A percentile compares a stretch with the other conserved stretches of the same genome.
Conservation (phyloP, 1,140 invertebrate species). For the Bombus ignitus region DNA sequence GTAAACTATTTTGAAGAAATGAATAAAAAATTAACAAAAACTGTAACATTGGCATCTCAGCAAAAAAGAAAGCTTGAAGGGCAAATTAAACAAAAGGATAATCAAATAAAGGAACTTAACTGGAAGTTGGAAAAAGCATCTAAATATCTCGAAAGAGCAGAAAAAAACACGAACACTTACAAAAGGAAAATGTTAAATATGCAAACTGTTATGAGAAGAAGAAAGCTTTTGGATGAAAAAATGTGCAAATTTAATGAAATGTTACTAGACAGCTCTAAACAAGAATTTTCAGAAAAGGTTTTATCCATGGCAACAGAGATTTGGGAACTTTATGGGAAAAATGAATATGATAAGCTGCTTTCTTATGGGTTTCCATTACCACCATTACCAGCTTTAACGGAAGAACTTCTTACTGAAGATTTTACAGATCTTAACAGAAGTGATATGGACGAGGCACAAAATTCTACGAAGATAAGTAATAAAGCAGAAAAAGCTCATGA, state of each 20-base stretch:
- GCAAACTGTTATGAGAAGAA: slow-evolving; percentile 73
- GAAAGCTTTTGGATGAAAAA: slow-evolving; percentile 71
- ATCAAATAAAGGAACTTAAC: slow-evolving; percentile 78
- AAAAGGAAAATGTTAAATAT: slow-evolving; percentile 75
- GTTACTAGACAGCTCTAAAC: slow-evolving; percentile 57
- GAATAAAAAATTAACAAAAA: slow-evolving; percentile 76
- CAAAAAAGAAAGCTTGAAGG: slow-evolving; percentile 72
- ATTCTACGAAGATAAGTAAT: slow-evolving; percentile 2
- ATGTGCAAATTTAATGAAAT: slow-evolving; percentile 69
- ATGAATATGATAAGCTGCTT: slow-evolving; percentile 74
- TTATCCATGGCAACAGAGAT: slow-evolving; percentile 70
- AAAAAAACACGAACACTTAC: slow-evolving; percentile 77
- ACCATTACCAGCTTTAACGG: slow-evolving; percentile 45
- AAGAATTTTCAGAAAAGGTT: slow-evolving; percentile 68
- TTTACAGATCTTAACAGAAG: slow-evolving; percentile 29
- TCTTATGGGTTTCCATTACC: slow-evolving; percentile 75
- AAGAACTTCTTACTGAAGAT: slow-evolving; percentile 10
- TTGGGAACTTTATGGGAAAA: slow-evolving; percentile 66
- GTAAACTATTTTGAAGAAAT: slow-evolving; percentile 71
- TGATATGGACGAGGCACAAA: background rate
- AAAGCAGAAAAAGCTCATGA: slow-evolving; percentile 5
- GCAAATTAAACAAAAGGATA: slow-evolving; percentile 74
- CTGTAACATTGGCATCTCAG: slow-evolving; percentile 68
- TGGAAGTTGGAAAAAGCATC: slow-evolving; percentile 80
- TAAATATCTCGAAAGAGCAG: slow-evolving; percentile 77